Evolutionary conservation across 2,113 vertebrate species (phyloP).

Genomic region (Thamnaconus septentrionalis): DNA sequence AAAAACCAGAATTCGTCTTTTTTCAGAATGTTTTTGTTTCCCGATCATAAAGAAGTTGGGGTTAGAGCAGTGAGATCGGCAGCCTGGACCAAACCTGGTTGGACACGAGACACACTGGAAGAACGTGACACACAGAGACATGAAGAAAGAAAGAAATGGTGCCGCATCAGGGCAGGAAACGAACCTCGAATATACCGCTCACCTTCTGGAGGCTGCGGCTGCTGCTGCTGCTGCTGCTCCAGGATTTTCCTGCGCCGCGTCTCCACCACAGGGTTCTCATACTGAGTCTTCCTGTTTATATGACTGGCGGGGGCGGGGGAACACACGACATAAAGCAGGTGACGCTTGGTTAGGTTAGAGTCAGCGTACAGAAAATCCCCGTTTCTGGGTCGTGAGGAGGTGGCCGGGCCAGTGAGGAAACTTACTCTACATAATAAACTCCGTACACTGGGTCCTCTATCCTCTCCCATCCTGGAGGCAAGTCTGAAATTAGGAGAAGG

Average conservation of each 20-base stretch:
- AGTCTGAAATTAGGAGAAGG: conserved; percentile 79
- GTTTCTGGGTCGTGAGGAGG: background rate
- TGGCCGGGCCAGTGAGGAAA: conserved; percentile 31
- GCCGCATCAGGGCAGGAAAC: conserved; percentile 74
- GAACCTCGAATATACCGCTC: conserved; percentile 82
- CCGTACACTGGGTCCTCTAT: conserved; percentile 98
- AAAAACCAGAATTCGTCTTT: too few species aligned
- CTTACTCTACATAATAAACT: conserved; percentile 99
- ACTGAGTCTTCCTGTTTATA: conserved; percentile 98
- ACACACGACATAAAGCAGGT: background rate
- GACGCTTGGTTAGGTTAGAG: conserved; percentile 2
- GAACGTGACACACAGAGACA: conserved; percentile 61
- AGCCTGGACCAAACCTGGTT: conserved; percentile 46
- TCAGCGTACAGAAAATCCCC: background rate
- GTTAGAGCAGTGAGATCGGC: background rate
- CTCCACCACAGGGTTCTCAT: conserved; percentile 96
- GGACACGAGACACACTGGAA: conserved; percentile 37
- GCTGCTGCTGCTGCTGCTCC: conserved; percentile 80
- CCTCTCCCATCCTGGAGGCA: conserved; percentile 98
- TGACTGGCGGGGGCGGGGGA: conserved; percentile 77
- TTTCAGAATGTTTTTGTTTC: too few species aligned
- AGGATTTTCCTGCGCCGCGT: conserved; percentile 84
- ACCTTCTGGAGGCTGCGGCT: conserved; percentile 93
- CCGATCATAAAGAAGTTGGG: too few species aligned
- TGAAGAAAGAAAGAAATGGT: conserved; percentile 76